Conservation (phyloP, 2,113 vertebrate species). For the Corapipo altera region DNA sequence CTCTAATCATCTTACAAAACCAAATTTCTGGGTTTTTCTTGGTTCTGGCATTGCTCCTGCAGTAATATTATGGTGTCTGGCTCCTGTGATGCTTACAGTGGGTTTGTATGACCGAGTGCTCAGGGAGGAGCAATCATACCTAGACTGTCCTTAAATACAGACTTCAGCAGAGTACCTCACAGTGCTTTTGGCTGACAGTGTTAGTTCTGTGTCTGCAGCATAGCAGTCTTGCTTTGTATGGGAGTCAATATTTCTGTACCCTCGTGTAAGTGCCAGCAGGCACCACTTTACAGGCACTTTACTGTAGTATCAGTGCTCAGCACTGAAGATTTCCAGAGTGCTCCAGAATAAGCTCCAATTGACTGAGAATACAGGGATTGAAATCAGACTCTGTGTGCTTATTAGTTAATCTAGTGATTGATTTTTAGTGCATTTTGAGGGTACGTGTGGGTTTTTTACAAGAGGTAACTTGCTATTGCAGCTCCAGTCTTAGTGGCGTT, state of each 20-base stretch:
- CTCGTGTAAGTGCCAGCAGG: neutral
- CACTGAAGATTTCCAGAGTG: neutral
- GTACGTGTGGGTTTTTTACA: neutral
- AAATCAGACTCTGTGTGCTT: neutral
- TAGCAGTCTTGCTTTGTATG: neutral
- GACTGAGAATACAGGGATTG: neutral
- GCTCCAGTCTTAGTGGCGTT: neutral
- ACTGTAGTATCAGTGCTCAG: neutral
- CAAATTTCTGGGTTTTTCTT: neutral
- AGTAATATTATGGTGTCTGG: neutral
- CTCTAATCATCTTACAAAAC: neutral
- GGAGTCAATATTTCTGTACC: neutral
- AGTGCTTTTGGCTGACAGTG: neutral
- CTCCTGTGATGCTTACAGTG: neutral
- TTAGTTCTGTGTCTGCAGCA: neutral
- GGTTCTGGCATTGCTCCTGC: neutral
- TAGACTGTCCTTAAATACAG: neutral
- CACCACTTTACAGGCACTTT: neutral
- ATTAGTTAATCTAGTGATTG: neutral
- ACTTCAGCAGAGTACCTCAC: neutral
- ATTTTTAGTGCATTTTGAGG: neutral
- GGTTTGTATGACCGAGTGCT: neutral
- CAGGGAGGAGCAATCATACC: neutral
- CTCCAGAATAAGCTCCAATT: neutral
- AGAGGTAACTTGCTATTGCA: neutral